Evolutionary conservation across 2,888 invertebrate genomes (phyloP).

Genomic region (Aporophyla nigra): DNA sequence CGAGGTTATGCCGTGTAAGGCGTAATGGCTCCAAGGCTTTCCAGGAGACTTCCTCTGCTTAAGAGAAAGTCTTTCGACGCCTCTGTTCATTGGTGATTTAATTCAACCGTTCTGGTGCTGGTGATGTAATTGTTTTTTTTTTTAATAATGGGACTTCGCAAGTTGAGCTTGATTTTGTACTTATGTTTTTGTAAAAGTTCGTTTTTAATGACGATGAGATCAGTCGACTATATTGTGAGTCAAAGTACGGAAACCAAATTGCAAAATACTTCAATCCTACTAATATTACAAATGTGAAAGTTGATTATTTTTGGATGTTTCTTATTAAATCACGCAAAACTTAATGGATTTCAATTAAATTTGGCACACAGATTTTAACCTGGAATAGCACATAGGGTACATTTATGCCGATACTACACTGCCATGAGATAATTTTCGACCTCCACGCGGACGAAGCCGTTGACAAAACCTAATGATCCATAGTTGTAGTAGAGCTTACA

Average conservation of each 20-base stretch:
- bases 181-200: constrained; percentile 11
- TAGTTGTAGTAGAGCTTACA: neutral
- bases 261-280: neutral
- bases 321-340: no score
- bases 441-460: no score
- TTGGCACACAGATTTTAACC: no score
- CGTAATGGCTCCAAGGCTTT: constrained; percentile 80
- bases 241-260: neutral
- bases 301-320: no score
- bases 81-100: constrained; percentile 67
- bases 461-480: no score
- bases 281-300: neutral
- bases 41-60: constrained; percentile 78
- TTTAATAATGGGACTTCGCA: constrained; percentile 25
- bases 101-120: constrained; percentile 28
- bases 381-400: no score
- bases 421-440: no score
- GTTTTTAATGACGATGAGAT: constrained; percentile 10
- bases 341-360: no score
- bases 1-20: constrained; percentile 80
- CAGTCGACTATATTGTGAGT: neutral
- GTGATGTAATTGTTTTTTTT: constrained; percentile 56
- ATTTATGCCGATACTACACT: no score
- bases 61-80: constrained; percentile 81
- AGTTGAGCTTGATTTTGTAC: constrained; percentile 3